Evolutionary conservation across 1,140 invertebrate genomes (phyloP).

Genomic region (Sinella curviseta): DNA sequence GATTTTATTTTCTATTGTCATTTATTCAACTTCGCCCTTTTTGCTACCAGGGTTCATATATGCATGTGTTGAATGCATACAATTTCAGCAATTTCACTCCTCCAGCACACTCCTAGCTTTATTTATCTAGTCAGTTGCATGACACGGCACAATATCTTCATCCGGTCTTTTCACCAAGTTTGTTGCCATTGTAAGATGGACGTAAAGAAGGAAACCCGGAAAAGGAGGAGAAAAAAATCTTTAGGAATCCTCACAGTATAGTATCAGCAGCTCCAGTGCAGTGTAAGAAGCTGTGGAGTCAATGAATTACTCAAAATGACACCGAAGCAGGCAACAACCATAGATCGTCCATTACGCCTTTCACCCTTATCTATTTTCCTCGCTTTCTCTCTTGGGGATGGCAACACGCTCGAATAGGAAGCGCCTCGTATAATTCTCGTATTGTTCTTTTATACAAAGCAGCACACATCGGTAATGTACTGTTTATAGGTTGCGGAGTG

Average conservation of each 20-base stretch:
- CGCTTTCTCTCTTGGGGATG: slow-evolving; percentile 1
- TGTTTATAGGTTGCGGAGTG: too few species aligned
- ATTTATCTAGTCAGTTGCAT: not conserved
- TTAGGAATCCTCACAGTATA: not conserved
- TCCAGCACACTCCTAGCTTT: not conserved
- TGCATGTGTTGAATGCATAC: not conserved
- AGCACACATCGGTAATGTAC: too few species aligned
- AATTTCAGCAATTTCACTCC: too few species aligned
- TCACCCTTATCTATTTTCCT: not conserved
- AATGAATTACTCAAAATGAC: slow-evolving; percentile 27
- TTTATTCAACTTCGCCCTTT: not conserved
- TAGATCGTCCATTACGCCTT: slow-evolving; percentile 25
- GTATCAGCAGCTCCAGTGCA: not conserved
- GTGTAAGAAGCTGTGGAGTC: slow-evolving; percentile 5
- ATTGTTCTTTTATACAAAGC: too few species aligned
- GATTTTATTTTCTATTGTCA: not conserved
- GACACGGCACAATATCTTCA: slow-evolving; percentile 16
- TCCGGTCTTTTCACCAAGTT: slow-evolving; percentile 1
- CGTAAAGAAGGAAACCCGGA: slow-evolving; percentile 11
- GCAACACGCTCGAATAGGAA: not conserved
- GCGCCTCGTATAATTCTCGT: too few species aligned
- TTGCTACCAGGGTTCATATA: not conserved
- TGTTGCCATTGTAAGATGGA: not conserved
- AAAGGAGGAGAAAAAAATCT: slow-evolving; percentile 18
- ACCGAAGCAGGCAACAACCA: not conserved